Conservation (phyloP, 2,888 invertebrate genomes). For the Saturnia pavonia region DNA sequence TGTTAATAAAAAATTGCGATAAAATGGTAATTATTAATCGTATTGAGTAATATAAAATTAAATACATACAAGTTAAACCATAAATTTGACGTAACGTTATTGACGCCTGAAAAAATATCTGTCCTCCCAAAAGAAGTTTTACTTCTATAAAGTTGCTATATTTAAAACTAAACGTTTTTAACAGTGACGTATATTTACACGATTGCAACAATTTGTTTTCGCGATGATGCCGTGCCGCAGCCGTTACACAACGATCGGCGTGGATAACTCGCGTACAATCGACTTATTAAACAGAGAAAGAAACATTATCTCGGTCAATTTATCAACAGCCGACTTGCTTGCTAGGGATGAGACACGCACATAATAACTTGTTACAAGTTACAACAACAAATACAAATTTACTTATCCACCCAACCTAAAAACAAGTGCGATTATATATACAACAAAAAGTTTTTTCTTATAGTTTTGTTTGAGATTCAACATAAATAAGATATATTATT, state of each 20-base stretch:
- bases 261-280: constrained; percentile 37
- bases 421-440: constrained; percentile 70
- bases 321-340: constrained; percentile 55
- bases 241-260: constrained; percentile 3
- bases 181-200: background rate
- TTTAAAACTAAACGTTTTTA: background rate
- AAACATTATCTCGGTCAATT: constrained; percentile 68
- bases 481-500: constrained; percentile 83
- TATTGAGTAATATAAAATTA: no score
- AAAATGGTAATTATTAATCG: no score
- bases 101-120: no score
- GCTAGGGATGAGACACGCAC: constrained; percentile 43
- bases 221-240: background rate
- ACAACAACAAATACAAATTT: constrained; percentile 75
- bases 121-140: background rate
- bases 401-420: constrained; percentile 73
- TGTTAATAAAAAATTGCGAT: no score
- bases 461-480: constrained; percentile 80
- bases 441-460: constrained; percentile 63
- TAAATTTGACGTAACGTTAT: no score
- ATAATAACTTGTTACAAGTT: constrained; percentile 45
- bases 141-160: background rate
- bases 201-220: background rate
- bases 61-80: no score
- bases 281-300: constrained; percentile 60